These are phyloP conservation scores for Oscheius myriophilus DNA, from an alignment of 2,888 invertebrate species.

Conservation along the genomic window DNA sequence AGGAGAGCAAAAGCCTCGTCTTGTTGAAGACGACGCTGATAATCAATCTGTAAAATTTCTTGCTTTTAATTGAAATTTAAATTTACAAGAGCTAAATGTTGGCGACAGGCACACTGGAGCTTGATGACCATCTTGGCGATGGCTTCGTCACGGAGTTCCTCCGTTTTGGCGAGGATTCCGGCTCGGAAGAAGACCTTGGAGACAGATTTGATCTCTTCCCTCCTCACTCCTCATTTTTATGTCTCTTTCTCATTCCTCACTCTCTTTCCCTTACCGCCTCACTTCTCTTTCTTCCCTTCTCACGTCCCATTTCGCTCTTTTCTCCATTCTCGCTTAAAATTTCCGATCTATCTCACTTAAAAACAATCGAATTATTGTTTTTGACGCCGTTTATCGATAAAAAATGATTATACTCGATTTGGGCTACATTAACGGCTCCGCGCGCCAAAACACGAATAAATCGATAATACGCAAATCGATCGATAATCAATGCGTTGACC, in stretches of 20 bases:
- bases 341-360: too few relatives aligned
- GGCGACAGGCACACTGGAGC: conserved; percentile 73
- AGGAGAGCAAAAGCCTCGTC: conserved; percentile 72
- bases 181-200: conserved; percentile 99
- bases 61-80: too few relatives aligned
- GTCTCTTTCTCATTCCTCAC: neutral
- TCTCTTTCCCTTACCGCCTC: neutral
- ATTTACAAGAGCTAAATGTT: conserved; percentile 51
- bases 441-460: too few relatives aligned
- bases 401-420: too few relatives aligned
- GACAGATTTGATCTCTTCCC: too few relatives aligned
- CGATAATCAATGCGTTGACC: too few relatives aligned
- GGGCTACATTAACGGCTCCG: too few relatives aligned
- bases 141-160: conserved; percentile 99
- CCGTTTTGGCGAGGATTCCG: conserved; percentile 99
- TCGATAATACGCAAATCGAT: too few relatives aligned
- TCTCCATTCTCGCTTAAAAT: too few relatives aligned
- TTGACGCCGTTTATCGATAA: too few relatives aligned
- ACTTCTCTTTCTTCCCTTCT: neutral
- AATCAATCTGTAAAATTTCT: conserved; percentile 38
- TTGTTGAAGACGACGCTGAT: conserved; percentile 49
- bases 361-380: too few relatives aligned
- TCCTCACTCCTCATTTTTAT: neutral
- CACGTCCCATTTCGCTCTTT: too few relatives aligned
- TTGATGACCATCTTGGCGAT: conserved; percentile 90